Conservation (phyloP, 2,888 invertebrate genomes). For the Endotricha flammealis region DNA sequence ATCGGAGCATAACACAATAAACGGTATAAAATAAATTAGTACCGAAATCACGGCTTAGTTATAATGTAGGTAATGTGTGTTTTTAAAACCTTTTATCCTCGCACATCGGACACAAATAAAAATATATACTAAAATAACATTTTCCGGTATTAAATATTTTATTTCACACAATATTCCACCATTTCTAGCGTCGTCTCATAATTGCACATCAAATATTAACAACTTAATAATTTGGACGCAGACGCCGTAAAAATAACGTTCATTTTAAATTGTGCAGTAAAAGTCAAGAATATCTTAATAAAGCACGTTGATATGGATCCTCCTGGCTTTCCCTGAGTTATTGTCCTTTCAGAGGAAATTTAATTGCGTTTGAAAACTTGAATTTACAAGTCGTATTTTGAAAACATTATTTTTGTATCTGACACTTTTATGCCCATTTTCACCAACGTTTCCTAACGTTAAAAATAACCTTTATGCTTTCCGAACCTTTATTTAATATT, state of each 20-base stretch:
- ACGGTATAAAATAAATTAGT: too few relatives aligned
- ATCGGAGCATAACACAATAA: too few relatives aligned
- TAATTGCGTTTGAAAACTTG: constrained; percentile 19
- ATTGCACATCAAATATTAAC: constrained; percentile 5
- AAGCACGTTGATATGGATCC: constrained; percentile 15
- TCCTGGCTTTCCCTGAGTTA: constrained; percentile 18
- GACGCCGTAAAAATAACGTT: constrained; percentile 8
- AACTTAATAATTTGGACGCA: constrained; percentile 11
- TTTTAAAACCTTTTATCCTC: too few relatives aligned
- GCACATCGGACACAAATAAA: too few relatives aligned
- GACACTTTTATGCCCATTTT: not conserved
- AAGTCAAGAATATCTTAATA: constrained; percentile 13
- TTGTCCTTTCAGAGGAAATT: constrained; percentile 22
- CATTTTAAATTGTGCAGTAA: constrained; percentile 7
- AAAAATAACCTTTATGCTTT: too few relatives aligned
- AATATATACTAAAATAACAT: not conserved
- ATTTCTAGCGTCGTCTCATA: not conserved
- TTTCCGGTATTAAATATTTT: not conserved
- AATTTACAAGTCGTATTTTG: not conserved
- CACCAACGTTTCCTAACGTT: too few relatives aligned
- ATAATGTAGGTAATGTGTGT: too few relatives aligned
- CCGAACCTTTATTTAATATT: too few relatives aligned
- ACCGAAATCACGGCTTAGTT: too few relatives aligned
- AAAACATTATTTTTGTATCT: not conserved
- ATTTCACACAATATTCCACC: not conserved